These are phyloP conservation scores for Leptatherina wallacei DNA, from an alignment of 2,797 vertebrate species.

Conservation along the genomic window DNA sequence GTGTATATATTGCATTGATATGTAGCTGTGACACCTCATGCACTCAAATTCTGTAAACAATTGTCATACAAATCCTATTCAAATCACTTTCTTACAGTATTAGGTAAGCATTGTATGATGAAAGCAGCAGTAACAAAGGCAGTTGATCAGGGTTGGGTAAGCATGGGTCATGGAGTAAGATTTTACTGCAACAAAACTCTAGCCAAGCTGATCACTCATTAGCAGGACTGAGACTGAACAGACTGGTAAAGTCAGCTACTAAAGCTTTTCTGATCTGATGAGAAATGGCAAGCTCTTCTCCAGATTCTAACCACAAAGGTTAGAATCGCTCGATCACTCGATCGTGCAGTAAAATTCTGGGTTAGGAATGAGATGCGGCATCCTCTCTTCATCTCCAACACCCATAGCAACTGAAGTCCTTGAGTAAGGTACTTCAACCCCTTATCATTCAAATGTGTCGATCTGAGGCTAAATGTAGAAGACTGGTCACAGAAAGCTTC, in stretches of 20 bases:
- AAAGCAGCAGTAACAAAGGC: conserved; percentile 48
- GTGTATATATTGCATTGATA: background rate
- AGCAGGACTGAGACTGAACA: conserved; percentile 1
- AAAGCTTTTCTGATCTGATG: conserved; percentile 8
- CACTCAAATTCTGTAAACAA: conserved; percentile 22
- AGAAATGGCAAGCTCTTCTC: conserved; percentile 2
- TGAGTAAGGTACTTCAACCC: conserved; percentile 41
- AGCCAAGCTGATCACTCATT: conserved; percentile 8
- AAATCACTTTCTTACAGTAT: conserved; percentile 34
- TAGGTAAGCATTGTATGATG: conserved; percentile 33
- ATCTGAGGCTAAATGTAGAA: conserved; percentile 17
- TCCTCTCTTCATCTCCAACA: conserved; percentile 35
- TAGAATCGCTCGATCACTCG: conserved; percentile 16
- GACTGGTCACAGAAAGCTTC: conserved; percentile 27
- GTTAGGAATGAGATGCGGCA: conserved; percentile 28
- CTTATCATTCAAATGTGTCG: conserved; percentile 46
- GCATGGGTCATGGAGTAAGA: conserved; percentile 15
- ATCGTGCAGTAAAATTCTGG: conserved; percentile 1
- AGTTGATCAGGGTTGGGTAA: conserved; percentile 49
- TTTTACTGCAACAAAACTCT: conserved; percentile 21
- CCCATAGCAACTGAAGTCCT: conserved; percentile 56
- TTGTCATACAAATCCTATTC: conserved; percentile 32
- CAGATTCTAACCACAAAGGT: conserved; percentile 13
- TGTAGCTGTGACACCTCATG: background rate
- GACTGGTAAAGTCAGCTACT: background rate